Evolutionary conservation across 1,140 invertebrate species (phyloP), one percentile per base, ranked within the genome.

Genomic region (Hyles euphorbiae): DNA sequence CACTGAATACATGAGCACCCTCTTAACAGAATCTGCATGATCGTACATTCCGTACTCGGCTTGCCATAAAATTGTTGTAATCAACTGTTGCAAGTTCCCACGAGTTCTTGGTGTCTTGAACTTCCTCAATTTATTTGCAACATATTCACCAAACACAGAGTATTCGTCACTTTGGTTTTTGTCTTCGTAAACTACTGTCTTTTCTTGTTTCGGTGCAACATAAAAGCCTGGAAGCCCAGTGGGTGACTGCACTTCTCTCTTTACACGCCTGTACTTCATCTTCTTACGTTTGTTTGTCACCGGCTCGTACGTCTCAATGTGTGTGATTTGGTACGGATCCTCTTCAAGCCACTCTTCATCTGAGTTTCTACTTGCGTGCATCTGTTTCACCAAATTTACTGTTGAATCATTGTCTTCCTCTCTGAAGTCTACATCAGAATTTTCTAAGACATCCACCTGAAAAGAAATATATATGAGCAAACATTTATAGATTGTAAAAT

Each of bases 281-380:
- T 75, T 83, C 50, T 75, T 83, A 48, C 75, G 80, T 3, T 61
- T 67, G 46, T 76, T 78, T n/a, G 71, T 65, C 55, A 74, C 67
- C 6, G 76, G 70, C 60, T 82, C 74, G 48, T 73, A 81, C 3
- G 72, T 68, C 33, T 85, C 82, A 6, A 81, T 62, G 32, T 67
- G 65, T 33, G 65, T 67, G 8, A 71, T 70, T 51, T 76, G 68
- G 56, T 80, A 81, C 4, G 78, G 58, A 10, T 88, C 85, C 1
- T 88, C 85, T 56, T 83, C 84, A 7, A 88, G 56, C 85, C 85
- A 88, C 53, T 88, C 85, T 45, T 88, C 84, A 48, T 85, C 83
- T 0, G 81, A 74, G 10, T 63, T 69, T 34, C 63, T 43, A n/a
- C 32, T 66, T 3, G 70, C 65, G 47, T 80, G 73, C 68, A 83